These are phyloP conservation scores for human (Homo sapiens) DNA, from an alignment of 2,113 vertebrate species.

Conservation along the genomic window DNA sequence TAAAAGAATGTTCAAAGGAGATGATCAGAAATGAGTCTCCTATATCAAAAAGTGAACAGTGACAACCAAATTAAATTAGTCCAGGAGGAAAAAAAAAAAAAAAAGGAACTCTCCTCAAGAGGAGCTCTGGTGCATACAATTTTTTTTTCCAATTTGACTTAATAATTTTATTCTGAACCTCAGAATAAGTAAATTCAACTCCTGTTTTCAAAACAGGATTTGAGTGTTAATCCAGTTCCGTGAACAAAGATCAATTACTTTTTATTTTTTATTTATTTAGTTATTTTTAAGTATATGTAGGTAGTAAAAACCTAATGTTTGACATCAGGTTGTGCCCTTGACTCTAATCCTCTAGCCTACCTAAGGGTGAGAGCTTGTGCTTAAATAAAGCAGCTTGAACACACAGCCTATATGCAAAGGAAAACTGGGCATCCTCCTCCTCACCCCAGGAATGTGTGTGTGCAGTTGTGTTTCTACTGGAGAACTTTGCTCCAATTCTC, in stretches of 20 bases:
- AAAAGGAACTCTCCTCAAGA: background rate
- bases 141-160: background rate
- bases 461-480: background rate
- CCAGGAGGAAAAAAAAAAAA: background rate
- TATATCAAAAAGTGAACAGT: background rate
- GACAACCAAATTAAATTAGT: slow-evolving; percentile 43
- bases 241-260: background rate
- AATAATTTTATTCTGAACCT: background rate
- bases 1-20: background rate
- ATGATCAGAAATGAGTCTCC: background rate
- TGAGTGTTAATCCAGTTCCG: background rate
- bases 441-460: background rate
- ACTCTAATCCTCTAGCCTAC: background rate
- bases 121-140: background rate
- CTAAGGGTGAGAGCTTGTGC: background rate
- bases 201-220: background rate
- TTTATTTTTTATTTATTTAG: background rate
- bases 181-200: background rate
- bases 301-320: background rate
- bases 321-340: background rate
- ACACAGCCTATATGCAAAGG: too few species aligned
- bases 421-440: background rate
- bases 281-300: too few species aligned
- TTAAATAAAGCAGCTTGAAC: background rate
- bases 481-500: background rate